Evolutionary conservation across 2,797 vertebrate species (phyloP).

Genomic region (Sebastes oblongus): DNA sequence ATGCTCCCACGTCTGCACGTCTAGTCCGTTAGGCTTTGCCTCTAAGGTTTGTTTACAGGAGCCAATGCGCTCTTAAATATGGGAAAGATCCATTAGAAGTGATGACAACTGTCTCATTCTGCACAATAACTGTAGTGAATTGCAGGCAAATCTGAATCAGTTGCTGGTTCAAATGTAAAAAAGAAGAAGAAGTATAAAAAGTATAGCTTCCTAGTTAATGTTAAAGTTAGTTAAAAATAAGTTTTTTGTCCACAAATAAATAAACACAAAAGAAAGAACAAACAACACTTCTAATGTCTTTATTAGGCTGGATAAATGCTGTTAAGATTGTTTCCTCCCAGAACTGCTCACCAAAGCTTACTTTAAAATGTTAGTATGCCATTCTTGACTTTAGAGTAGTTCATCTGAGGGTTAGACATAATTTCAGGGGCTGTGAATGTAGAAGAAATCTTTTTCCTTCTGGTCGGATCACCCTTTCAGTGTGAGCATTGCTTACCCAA

Average conservation of each 20-base stretch:
- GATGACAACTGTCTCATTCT: conserved; percentile 29
- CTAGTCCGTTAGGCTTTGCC: conserved; percentile 6
- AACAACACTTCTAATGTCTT: neutral
- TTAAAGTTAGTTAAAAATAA: too few species aligned
- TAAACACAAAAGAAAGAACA: neutral
- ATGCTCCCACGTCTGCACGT: neutral
- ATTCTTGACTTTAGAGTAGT: neutral
- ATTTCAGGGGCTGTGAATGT: conserved; percentile 10
- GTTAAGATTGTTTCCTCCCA: neutral
- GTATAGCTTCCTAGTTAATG: too few species aligned
- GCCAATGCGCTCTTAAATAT: conserved; percentile 23
- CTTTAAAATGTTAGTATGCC: neutral
- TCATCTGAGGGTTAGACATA: neutral
- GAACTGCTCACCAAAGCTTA: neutral
- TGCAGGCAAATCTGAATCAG: neutral
- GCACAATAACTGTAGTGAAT: conserved; percentile 1
- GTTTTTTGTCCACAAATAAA: neutral
- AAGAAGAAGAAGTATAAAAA: too few species aligned
- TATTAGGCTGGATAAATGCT: neutral
- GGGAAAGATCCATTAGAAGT: conserved; percentile 29
- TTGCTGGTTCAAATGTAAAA: neutral
- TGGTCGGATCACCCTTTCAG: conserved; percentile 2
- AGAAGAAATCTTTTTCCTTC: neutral
- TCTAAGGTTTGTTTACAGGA: conserved; percentile 36
- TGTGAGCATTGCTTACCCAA: neutral